Evolutionary conservation across 2,113 vertebrate species (phyloP).

Genomic region (Ochotona curzoniae): DNA sequence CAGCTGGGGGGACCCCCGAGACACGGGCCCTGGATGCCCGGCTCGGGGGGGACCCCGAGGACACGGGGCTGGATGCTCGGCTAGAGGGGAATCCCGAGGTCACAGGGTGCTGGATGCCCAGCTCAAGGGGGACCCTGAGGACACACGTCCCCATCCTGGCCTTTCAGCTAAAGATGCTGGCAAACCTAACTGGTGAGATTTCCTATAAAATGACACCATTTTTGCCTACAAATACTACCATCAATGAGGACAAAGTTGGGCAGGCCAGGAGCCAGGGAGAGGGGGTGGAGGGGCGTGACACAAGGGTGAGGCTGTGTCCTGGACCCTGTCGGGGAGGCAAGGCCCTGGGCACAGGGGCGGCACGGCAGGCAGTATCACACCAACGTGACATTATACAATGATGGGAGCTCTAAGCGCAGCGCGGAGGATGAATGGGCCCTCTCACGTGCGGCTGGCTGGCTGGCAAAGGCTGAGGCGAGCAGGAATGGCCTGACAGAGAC

Average conservation of each 20-base stretch:
- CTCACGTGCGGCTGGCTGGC: no score
- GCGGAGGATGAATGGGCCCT: no score
- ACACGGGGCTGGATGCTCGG: no score
- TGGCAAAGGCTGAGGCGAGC: not conserved
- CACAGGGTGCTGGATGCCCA: no score
- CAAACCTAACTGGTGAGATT: not conserved
- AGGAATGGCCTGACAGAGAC: no score
- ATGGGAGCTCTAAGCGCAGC: no score
- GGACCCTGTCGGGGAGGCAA: fast-evolving
- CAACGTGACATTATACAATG: no score
- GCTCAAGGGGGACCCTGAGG: not conserved
- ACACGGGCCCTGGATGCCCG: no score
- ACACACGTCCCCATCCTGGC: fast-evolving
- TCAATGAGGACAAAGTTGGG: not conserved
- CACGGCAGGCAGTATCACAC: fast-evolving
- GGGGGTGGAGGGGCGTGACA: not conserved
- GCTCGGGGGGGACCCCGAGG: no score
- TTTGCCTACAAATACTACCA: not conserved
- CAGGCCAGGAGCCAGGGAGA: not conserved
- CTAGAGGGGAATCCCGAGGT: no score
- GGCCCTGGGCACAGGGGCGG: fast-evolving
- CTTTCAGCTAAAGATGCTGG: not conserved
- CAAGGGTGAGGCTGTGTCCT: fast-evolving
- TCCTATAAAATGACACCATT: not conserved
- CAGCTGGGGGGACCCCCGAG: no score